These are phyloP conservation scores for Brachystomella parvula DNA, from an alignment of 1,140 invertebrate species.

Conservation along the genomic window DNA sequence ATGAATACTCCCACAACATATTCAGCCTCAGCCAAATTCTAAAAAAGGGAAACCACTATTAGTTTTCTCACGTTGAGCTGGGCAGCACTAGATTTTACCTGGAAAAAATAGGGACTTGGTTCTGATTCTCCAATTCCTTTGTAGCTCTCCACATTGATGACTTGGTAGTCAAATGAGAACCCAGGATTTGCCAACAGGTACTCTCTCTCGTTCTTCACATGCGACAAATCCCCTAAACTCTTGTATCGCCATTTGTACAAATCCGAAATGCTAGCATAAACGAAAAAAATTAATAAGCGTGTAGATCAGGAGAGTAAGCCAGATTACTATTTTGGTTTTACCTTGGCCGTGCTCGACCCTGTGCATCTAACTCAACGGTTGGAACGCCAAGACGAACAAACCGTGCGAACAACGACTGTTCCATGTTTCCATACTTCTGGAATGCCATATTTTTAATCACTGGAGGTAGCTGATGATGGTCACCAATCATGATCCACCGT, in stretches of 20 bases:
- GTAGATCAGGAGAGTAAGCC: too few relatives aligned
- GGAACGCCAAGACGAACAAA: slow-evolving; percentile 93
- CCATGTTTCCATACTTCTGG: slow-evolving; percentile 99
- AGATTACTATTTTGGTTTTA: too few relatives aligned
- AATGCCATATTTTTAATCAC: slow-evolving; percentile 99
- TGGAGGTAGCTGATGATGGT: slow-evolving; percentile 97
- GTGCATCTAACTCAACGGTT: slow-evolving; percentile 92
- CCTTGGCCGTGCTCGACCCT: slow-evolving; percentile 85
- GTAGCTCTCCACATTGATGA: slow-evolving; percentile 94
- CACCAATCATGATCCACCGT: slow-evolving; percentile 99
- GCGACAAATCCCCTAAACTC: slow-evolving; percentile 80
- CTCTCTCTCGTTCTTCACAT: slow-evolving; percentile 72
- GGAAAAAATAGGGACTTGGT: slow-evolving; percentile 97
- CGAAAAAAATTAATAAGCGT: slow-evolving; percentile 26
- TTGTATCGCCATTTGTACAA: slow-evolving; percentile 98
- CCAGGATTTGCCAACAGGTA: slow-evolving; percentile 86
- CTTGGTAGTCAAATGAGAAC: slow-evolving; percentile 86
- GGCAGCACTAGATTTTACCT: slow-evolving; percentile 50
- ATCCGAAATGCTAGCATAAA: slow-evolving; percentile 67
- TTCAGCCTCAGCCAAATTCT: slow-evolving; percentile 98
- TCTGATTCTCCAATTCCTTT: slow-evolving; percentile 95
- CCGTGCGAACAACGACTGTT: slow-evolving; percentile 94
- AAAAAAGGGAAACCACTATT: slow-evolving; percentile 32
- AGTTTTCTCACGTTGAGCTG: background rate
- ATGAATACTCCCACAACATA: slow-evolving; percentile 96